Percentiles rank a stretch among this genome's conserved stretches.
These are phyloP conservation scores for Hycleus cichorii DNA, from an alignment of 1,140 invertebrate genomes.

Conservation along the genomic window DNA sequence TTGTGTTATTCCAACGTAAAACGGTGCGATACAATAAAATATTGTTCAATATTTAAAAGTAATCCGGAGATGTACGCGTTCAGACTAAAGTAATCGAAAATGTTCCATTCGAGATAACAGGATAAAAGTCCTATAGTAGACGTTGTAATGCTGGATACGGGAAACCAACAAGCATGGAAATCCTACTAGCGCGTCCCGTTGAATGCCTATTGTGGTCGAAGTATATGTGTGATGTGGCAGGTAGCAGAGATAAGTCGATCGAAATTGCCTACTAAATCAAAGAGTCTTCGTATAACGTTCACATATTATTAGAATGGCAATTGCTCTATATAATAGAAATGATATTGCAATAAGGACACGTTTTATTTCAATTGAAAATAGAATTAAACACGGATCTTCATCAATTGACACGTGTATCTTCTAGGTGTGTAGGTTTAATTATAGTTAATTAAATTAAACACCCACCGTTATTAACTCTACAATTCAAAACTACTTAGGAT, in stretches of 20 bases:
- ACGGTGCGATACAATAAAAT: background rate
- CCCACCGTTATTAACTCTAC: no score
- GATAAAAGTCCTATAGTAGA: slow-evolving; percentile 17
- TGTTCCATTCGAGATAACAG: slow-evolving; percentile 21
- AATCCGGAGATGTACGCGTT: slow-evolving; percentile 7
- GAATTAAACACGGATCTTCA: no score
- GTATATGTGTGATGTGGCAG: slow-evolving; percentile 11
- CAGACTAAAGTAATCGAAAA: slow-evolving; percentile 19
- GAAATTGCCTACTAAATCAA: slow-evolving; percentile 24
- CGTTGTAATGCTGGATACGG: slow-evolving; percentile 12
- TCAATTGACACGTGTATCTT: no score
- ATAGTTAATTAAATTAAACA: no score
- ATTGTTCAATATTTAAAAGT: slow-evolving; percentile 18
- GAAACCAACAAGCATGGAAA: slow-evolving; percentile 16
- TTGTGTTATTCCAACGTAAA: no score
- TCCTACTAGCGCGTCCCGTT: background rate
- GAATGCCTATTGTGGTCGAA: slow-evolving; percentile 11
- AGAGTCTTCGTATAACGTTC: slow-evolving; percentile 2
- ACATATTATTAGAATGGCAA: slow-evolving; percentile 3
- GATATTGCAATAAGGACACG: no score
- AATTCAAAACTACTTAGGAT: no score
- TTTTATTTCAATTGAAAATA: no score
- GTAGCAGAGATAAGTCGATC: slow-evolving; percentile 21
- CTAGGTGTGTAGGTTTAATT: no score
- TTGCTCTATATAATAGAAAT: background rate